Evolutionary conservation across 1,140 invertebrate genomes (phyloP), one percentile per base, ranked within the genome.

Genomic region (Hypothenemus hampei): DNA sequence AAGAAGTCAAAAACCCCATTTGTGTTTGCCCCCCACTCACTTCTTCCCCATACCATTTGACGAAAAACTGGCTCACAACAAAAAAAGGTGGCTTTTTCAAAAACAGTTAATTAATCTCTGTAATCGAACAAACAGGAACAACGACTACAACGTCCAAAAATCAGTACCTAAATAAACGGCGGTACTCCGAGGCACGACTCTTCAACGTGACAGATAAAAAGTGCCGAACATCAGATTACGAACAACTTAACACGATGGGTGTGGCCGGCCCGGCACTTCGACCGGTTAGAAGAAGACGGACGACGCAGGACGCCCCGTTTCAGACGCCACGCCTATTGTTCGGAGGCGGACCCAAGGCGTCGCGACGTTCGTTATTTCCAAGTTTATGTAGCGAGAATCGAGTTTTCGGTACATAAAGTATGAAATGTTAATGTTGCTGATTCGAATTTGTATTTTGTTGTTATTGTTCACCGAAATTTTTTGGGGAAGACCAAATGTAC

Each of bases 381-480:
- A 41, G 23, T 51, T 51, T 51, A 51, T 51, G 48, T 51, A 51
- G 31, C 48, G 48, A 51, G 41, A 51, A 51, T 29, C 29, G 13
- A 10, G 36, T 51, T 51, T 40, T 51, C 48, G 48, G 48, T 51
- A 51, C 48, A 51, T 51, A 51, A 51, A 51, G 23, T 37, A 36
- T 41, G 23, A 51, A n/a, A n/a, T n/a, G 40, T 51, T 51, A 51
- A 41, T 51, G 48, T 51, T 29, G 36, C 48, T 40, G 36, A 51
- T 51, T 37, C 41, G 48, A 51, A 36, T 51, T 51, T 51, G 48
- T 51, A 40, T 51, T 51, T 51, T 51, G 48, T 41, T 51, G 48
- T 29, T 29, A n/a, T 29, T 29, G 44, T 6, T 29, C 6, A 6
- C n/a, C 26, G 26, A 29, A 29, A 29, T n/a, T n/a, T n/a, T n/a